Evolutionary conservation across 2,113 vertebrate genomes (phyloP).

Genomic region (Nanorana parkeri): DNA sequence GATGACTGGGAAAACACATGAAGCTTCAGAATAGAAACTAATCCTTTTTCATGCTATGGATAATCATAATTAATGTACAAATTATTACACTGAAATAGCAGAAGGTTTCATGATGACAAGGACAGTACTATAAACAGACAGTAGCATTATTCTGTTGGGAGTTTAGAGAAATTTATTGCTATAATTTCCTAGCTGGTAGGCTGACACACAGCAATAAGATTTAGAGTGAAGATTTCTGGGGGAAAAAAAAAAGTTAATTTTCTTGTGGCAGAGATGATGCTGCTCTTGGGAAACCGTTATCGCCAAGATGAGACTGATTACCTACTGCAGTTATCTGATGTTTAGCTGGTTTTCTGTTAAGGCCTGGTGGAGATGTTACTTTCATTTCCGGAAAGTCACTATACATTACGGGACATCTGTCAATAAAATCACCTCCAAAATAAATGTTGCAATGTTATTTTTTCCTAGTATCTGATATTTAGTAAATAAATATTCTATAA

Average conservation of each 20-base stretch:
- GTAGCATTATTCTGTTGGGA: too few relatives aligned
- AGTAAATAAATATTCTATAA: too few relatives aligned
- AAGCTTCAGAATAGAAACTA: too few relatives aligned
- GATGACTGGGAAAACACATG: background rate
- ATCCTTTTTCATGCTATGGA: too few relatives aligned
- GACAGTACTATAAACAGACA: too few relatives aligned
- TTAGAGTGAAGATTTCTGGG: background rate
- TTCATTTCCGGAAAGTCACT: conserved; percentile 3
- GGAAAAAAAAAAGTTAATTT: background rate
- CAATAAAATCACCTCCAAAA: too few relatives aligned
- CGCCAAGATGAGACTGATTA: too few relatives aligned
- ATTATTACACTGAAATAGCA: too few relatives aligned
- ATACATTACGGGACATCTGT: conserved; percentile 2
- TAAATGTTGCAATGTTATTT: too few relatives aligned
- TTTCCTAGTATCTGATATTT: too few relatives aligned
- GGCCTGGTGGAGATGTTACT: conserved; percentile 4
- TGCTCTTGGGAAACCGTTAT: background rate
- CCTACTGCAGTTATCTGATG: background rate
- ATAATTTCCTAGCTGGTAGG: background rate
- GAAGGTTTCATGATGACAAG: too few relatives aligned
- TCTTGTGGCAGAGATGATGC: background rate
- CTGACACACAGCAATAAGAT: background rate
- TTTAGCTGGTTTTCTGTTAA: conserved; percentile 11
- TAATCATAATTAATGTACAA: too few relatives aligned
- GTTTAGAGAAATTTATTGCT: background rate